Evolutionary conservation across 2,888 invertebrate species (phyloP), one percentile per base, ranked within the genome.

Genomic region (Automeris io): DNA sequence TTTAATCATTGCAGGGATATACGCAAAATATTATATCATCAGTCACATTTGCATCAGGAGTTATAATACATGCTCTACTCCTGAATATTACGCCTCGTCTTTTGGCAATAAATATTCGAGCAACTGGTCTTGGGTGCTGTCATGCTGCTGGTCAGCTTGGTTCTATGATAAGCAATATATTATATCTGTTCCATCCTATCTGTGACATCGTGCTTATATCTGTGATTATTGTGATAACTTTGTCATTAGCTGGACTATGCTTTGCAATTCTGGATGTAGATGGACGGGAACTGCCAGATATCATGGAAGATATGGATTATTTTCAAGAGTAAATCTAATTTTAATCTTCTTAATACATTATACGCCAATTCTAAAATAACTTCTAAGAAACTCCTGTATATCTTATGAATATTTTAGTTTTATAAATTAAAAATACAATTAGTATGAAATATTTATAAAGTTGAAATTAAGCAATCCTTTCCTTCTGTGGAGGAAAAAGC

Each of bases 281-380:
- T 47, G 56, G 59, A n/a, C 64, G 83, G 46, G 83, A 85, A 51
- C 42, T 83, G 31, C 83, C 83, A 0, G 83, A 85, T 50, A 51
- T 77, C 16, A 53, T 81, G 33, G 68, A 65, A 35, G 83, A 85
- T 45, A 83, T 83, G 85, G 83, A 83, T 54, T 81, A 79, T 51
- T 85, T 73, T 57, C 70, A 70, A 18, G 82, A 82, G 83, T 85
- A 57, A 61, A 70, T 51, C 25, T 22, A 5, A 5, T 29, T n/a
- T 29, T 29, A 31, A 8, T 13, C 9, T 21, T 31, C 1, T 18
- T 24, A 4, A 3, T 2, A 16, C 5, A n/a, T n/a, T n/a, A n/a
- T n/a, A n/a, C n/a, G n/a, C n/a, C n/a, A n/a, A n/a, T n/a, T n/a
- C n/a, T n/a, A n/a, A n/a, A n/a, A n/a, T n/a, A n/a, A n/a, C n/a